Evolutionary conservation across 2,888 invertebrate genomes (phyloP), one percentile per base, ranked within the genome.

Genomic region (Tipula unca): DNA sequence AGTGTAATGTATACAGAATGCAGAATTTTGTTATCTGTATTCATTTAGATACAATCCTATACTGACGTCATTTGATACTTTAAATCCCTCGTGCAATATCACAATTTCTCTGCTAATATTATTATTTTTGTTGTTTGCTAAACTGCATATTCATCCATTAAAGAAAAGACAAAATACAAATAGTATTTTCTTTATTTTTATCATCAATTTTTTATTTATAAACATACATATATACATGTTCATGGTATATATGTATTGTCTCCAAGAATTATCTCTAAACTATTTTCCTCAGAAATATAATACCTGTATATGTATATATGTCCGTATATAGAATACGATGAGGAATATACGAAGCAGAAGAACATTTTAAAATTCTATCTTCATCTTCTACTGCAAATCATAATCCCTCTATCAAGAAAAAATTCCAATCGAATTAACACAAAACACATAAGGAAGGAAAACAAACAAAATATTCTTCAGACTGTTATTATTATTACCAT

Each of bases 381-480:
- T 29, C 82, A 82, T 82, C 29, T 29, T 82, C 29, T 82, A 32
- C 82, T 82, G 82, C 82, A 82, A 82, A 82, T 82, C 82, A 82
- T 82, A 82, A 82, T 82, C 82, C 82, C n/a, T 82, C 3, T 29
- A 82, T 82, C 82, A 82, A 82, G 29, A 82, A 82, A n/a, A 29
- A 82, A 82, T 82, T 29, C 82, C 82, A 82, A 82, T 29, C 82
- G 82, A 82, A 82, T 82, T 82, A 82, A 82, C 82, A 82, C 48
- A 54, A 20, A 54, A 54, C 48, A 6, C 20, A 54, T 1, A n/a
- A n/a, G n/a, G n/a, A n/a, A n/a, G 17, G 48, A 54, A n/a, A n/a
- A 54, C 17, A 1, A 54, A 39, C 17, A 54, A 54, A n/a, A n/a
- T 17, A 54, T 54, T 54, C 17, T 39, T 54, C 48, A 54, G 48